Conservation (phyloP, 2,113 vertebrate genomes). For the Struthio camelus region DNA sequence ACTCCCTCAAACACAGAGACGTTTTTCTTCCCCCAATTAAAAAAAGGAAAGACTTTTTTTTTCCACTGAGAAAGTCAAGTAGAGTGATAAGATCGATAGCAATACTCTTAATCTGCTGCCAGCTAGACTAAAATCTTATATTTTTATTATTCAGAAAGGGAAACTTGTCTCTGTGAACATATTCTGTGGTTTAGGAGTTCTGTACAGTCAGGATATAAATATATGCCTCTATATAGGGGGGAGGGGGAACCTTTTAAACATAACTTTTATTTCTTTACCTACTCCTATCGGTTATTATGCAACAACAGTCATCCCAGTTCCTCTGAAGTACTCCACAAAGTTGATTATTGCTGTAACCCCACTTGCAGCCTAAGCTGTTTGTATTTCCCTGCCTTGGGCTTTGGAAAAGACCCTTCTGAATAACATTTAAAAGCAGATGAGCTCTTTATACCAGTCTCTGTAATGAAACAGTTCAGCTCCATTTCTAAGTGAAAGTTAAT, state of each 20-base stretch:
- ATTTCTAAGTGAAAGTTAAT: neutral
- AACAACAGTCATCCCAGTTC: neutral
- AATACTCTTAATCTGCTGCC: neutral
- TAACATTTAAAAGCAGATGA: neutral
- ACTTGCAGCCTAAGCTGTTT: neutral
- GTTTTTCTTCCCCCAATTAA: neutral
- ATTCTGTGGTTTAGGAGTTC: neutral
- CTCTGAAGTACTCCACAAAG: neutral
- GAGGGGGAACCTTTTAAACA: neutral
- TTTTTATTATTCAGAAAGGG: neutral
- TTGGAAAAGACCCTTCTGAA: neutral
- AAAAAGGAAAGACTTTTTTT: neutral
- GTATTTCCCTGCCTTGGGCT: neutral
- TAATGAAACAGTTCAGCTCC: neutral
- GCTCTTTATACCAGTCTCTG: neutral
- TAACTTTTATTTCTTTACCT: neutral
- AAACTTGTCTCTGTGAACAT: neutral
- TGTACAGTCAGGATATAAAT: neutral
- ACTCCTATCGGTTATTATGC: neutral
- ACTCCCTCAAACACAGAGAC: neutral
- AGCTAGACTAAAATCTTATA: neutral
- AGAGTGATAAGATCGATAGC: neutral
- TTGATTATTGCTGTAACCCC: neutral
- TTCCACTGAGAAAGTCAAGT: neutral
- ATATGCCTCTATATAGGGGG: neutral